Evolutionary conservation across 2,113 vertebrate genomes (phyloP), one percentile per base, ranked within the genome.

Genomic region (Perca schrenkii): DNA sequence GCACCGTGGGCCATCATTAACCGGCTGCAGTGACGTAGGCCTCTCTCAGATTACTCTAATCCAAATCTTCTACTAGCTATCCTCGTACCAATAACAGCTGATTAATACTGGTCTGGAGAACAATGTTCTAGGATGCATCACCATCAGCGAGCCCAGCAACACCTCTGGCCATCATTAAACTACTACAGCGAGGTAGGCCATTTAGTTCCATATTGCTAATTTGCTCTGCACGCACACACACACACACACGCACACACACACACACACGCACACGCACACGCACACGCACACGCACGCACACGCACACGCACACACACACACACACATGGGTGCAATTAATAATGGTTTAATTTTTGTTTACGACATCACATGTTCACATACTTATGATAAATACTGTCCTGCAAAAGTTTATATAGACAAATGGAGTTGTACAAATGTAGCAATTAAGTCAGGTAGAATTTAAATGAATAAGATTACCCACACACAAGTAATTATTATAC

Each of bases 141-240:
- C 65, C 83, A 79, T 84, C 77, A 89, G 66, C 75, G 64, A 70
- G 76, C 78, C 52, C 62, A 61, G 83, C 79, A 79, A 77, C 85
- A 88, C 92, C 90, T 90, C 90, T 79, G 82, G 92, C 88, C 86
- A 92, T 93, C 89, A 92, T 93, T 92, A 91, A 90, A 84, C 64
- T 50, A 82, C 78, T 73, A 68, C 69, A 82, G 74, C 3, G 86
- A 83, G 80, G 85, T 80, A 54, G 69, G 83, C 62, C 83, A 70
- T 76, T 75, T 72, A 79, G 58, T 50, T 84, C 82, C 87, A 79
- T 81, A 81, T 74, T 90, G 88, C 80, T 87, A 65, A 85, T 82
- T 76, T 84, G 60, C 53, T 62, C 31, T 25, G 54, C 13, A 6
- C 49, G 21, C 50, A 65, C 36, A 36, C 50, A 58, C 58, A 56